Evolutionary conservation across 2,888 invertebrate species (phyloP).

Genomic region (Clepsis dumicolana): DNA sequence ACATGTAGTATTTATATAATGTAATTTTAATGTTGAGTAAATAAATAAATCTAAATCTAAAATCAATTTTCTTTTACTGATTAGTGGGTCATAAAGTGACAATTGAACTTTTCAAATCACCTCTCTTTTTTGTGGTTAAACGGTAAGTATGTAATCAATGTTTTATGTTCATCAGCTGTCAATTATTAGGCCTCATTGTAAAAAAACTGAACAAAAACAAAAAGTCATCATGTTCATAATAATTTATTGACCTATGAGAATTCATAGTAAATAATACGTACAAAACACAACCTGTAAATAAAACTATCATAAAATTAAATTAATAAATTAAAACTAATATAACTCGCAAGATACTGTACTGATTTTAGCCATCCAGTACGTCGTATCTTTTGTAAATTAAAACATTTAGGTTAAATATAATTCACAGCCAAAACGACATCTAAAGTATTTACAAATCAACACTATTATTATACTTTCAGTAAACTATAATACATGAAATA

Average conservation of each 20-base stretch:
- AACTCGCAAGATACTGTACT: neutral
- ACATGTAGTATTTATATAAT: no score
- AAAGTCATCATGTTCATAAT: neutral
- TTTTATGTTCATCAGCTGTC: neutral
- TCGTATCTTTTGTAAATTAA: neutral
- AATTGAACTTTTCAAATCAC: neutral
- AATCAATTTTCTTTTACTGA: no score
- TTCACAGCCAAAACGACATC: slow-evolving; percentile 34
- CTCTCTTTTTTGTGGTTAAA: neutral
- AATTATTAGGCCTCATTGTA: neutral
- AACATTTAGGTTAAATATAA: neutral
- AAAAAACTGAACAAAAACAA: no score
- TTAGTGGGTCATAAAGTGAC: neutral
- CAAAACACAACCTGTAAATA: slow-evolving; percentile 27
- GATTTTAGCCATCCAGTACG: neutral
- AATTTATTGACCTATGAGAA: slow-evolving; percentile 32
- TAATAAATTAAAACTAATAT: neutral
- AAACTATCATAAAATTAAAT: neutral
- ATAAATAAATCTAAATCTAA: no score
- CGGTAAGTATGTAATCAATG: neutral
- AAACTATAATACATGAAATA: slow-evolving; percentile 3
- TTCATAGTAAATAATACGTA: neutral
- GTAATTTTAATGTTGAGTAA: no score
- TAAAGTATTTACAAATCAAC: slow-evolving; percentile 22
- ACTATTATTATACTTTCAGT: neutral